Percentiles rank a stretch among this genome's conserved stretches.
Conservation (phyloP, 1,140 invertebrate species). For the Holcopasites calliopsidis region DNA sequence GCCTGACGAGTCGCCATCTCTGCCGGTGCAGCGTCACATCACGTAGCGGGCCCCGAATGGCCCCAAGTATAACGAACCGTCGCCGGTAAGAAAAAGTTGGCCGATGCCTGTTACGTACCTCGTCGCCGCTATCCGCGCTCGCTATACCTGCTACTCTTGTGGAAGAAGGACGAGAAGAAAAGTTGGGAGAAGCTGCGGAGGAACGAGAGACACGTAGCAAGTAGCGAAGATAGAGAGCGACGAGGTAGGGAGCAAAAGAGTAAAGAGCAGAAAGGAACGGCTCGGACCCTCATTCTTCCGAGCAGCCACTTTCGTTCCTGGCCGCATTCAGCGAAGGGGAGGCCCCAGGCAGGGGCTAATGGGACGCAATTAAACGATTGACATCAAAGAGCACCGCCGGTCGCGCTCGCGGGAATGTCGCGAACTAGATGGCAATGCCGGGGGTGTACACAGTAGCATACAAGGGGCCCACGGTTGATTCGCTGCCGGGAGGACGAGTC, state of each 20-base stretch:
- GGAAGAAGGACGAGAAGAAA: constrained; percentile 49
- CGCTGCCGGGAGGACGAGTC: constrained; percentile 63
- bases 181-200: constrained; percentile 23
- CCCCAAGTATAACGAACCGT: constrained; percentile 66
- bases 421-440: constrained; percentile 72
- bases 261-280: constrained; percentile 37
- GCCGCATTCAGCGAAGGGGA: constrained; percentile 63
- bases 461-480: no score
- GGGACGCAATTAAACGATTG: constrained; percentile 80
- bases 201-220: constrained; percentile 6
- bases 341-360: constrained; percentile 74
- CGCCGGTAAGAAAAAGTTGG: constrained; percentile 78
- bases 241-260: constrained; percentile 25
- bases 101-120: constrained; percentile 64
- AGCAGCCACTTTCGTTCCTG: constrained; percentile 61
- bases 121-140: constrained; percentile 33
- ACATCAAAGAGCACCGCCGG: constrained; percentile 79
- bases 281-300: constrained; percentile 43
- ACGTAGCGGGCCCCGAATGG: constrained; percentile 56
- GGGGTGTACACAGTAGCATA: background rate
- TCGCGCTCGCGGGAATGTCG: constrained; percentile 78
- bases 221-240: constrained; percentile 17
- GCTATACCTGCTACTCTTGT: constrained; percentile 35
- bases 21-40: constrained; percentile 54
- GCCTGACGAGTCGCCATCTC: constrained; percentile 61